Evolutionary conservation across 2,888 invertebrate genomes (phyloP), one percentile per base, ranked within the genome.

Genomic region (Gryllus longicercus): DNA sequence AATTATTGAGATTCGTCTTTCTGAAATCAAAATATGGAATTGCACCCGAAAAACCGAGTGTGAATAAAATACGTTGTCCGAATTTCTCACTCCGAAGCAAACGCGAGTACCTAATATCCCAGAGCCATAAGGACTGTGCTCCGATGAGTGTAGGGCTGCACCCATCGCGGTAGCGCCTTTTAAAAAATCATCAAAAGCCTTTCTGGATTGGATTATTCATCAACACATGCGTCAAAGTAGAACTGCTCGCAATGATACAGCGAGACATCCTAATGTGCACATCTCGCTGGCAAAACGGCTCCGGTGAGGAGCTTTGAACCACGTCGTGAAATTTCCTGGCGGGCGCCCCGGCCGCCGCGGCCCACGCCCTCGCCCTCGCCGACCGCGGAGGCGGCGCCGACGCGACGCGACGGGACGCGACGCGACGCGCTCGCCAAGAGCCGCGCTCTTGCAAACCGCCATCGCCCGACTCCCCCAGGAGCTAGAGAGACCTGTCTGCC

Each of bases 191-290:
- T 63, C 63, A 63, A 63, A 63, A 63, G 63, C 14, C 63, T 63
- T 63, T 63, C 63, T 63, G 4, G 63, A 63, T 63, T 63, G 63
- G 63, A 63, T 63, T 63, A 63, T 63, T 63, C 63, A 63, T 63
- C 63, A 63, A 63, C 63, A 63, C 63, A n/a, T 5, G 63, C 63
- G 63, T 63, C 63, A 63, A 63, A 63, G 63, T 63, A 63, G 63
- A 16, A 18, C 63, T 63, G 63, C 63, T 63, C 4, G 63, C 63
- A 63, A 63, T 63, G 63, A 63, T 63, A 63, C 63, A 63, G 63
- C 63, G 63, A 63, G 63, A 63, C 18, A 63, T 63, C 63, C 63
- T 63, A 63, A 63, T 63, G 63, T 63, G 63, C 63, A 63, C 63
- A 10, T 63, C 63, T 63, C 63, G 18, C 63, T 63, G 63, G 63